Conservation (phyloP, 2,113 vertebrate genomes). For the Callaeas wilsoni region DNA sequence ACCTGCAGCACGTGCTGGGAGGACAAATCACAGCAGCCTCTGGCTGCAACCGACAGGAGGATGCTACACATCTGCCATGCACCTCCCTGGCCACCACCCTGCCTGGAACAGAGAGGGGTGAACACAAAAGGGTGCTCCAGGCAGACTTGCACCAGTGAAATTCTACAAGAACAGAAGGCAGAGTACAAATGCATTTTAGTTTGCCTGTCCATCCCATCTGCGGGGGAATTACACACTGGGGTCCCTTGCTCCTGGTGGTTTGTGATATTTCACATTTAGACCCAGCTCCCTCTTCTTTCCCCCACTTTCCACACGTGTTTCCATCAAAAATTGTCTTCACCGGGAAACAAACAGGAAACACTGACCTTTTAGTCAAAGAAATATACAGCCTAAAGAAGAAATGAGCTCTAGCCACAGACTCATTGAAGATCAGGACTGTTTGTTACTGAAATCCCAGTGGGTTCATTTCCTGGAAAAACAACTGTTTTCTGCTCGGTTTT, state of each 20-base stretch:
- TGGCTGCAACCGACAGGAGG: neutral
- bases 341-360: neutral
- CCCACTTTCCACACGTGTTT: neutral
- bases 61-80: fast-evolving
- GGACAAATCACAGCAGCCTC: neutral
- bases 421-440: neutral
- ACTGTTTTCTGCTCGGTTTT: neutral
- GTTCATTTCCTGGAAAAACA: neutral
- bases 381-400: neutral
- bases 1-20: neutral
- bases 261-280: neutral
- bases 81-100: neutral
- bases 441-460: neutral
- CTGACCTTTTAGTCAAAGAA: neutral
- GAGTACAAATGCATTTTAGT: neutral
- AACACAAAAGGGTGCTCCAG: fast-evolving
- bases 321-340: neutral
- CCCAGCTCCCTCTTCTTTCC: neutral
- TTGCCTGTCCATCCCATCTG: neutral
- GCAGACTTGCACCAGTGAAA: neutral
- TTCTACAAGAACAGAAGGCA: neutral
- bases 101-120: fast-evolving
- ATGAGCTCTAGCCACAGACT: neutral
- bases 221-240: neutral
- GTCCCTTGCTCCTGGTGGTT: fast-evolving